Base-by-base conservation (phyloP, 53 echinoderm and acorn worm genomes). In the Stichopus horrens region DNA sequence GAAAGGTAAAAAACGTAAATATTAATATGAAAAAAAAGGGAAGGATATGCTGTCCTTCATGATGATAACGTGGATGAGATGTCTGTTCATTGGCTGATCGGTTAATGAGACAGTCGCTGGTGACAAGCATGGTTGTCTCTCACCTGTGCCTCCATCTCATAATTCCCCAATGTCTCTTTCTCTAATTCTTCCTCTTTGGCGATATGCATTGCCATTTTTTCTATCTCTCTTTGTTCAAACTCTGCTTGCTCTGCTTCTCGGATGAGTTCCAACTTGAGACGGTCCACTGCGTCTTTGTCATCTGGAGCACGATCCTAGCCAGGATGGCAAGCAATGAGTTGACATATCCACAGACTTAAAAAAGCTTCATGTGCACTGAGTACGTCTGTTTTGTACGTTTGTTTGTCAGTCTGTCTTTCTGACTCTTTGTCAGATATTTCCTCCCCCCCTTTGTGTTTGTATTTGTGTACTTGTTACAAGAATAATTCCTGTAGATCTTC, bases 111-210 rank as follows among this genome's bases (percentile, higher is more conserved):
- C 37, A 37, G 2, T 37, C 37, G 37, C 37, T 37, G 37, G 37
- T 37, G 0, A 37, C 37, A 37, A 37, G 37, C 37, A 37, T 37
- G 37, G 63, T 16, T 63, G 63, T 16, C 79, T 79, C 79, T 79
- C 79, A 79, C 79, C 79, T 79, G 14, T 56, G 79, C 79, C 19
- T 79, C 79, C 4, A 7, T 73, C 52, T 74, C 87, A 19, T 53
- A 73, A 71, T 67, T 68, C 18, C 23, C 87, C 13, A 10, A 52
- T 4, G 37, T 73, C 6, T 86, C 74, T 14, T 67, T 74, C 87
- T 86, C 87, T 86, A 68, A 11, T 53, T 79, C n/a, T 7, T 79
- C 79, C 6, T 79, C 79, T 79, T 79, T 55, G 16, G 54, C 54
- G 13, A 79, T 19, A 79, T 19, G 54, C 53, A 79, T 52, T 13